These are phyloP conservation scores for Thalassoma bifasciatum DNA, from an alignment of 2,113 vertebrate species.

Conservation along the genomic window DNA sequence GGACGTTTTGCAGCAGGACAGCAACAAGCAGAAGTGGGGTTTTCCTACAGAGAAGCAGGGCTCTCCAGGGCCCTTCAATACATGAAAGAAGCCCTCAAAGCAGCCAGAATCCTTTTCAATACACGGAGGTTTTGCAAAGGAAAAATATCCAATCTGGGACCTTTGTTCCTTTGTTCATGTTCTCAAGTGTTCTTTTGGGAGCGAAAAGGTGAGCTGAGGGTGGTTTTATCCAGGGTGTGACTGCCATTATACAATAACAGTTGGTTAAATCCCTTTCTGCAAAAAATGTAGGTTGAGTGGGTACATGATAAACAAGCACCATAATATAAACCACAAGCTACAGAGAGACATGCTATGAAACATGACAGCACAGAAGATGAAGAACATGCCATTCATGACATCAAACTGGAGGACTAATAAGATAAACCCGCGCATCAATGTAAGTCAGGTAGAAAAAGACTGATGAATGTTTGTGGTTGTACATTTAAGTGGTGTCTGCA, in stretches of 20 bases:
- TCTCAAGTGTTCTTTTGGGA: conserved; percentile 69
- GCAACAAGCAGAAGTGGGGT: conserved; percentile 73
- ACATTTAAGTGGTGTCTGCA: not conserved
- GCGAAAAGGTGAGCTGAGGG: conserved; percentile 48
- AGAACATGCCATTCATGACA: not conserved
- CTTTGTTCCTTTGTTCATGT: conserved; percentile 80
- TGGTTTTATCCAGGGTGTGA: conserved; percentile 55
- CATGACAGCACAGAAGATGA: not conserved
- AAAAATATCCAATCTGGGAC: conserved; percentile 50
- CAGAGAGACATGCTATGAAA: not conserved
- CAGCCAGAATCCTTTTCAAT: conserved; percentile 79
- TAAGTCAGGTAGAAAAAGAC: not conserved
- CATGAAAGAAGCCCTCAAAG: conserved; percentile 72
- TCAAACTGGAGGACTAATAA: conserved; percentile 3
- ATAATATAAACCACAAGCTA: conserved; percentile 3
- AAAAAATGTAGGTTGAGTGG: conserved; percentile 10
- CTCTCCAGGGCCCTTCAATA: conserved; percentile 58
- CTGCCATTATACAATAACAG: conserved; percentile 40
- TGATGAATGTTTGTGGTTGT: not conserved
- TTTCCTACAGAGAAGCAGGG: conserved; percentile 64
- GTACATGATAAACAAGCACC: conserved; percentile 15
- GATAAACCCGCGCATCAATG: not conserved
- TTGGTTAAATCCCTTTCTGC: conserved; percentile 19
- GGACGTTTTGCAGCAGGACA: conserved; percentile 60
- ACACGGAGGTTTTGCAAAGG: conserved; percentile 65